Percentiles rank a stretch among this genome's conserved stretches.
Conservation (phyloP, 1,140 invertebrate genomes). For the Drosophila subobscura region DNA sequence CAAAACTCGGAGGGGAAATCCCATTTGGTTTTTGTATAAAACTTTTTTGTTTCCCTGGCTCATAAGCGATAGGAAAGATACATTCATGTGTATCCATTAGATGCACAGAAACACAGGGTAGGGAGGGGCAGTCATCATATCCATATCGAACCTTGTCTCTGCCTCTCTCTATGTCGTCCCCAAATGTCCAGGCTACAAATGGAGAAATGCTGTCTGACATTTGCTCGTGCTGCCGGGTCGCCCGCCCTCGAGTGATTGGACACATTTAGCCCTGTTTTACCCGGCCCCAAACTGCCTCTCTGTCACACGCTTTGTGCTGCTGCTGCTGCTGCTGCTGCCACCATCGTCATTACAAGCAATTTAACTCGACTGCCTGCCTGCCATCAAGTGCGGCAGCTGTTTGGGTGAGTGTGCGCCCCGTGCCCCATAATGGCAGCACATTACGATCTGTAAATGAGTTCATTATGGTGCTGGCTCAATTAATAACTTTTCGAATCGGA, state of each 20-base stretch:
- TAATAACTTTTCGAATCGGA: slow-evolving; percentile 56
- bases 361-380: slow-evolving; percentile 70
- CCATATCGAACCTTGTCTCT: slow-evolving; percentile 50
- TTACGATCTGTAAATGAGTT: slow-evolving; percentile 74
- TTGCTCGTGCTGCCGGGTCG: slow-evolving; percentile 28
- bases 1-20: background rate
- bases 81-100: slow-evolving; percentile 71
- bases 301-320: slow-evolving; percentile 9
- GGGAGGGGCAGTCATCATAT: slow-evolving; percentile 25
- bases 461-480: slow-evolving; percentile 66
- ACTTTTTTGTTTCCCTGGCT: slow-evolving; percentile 23
- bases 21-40: slow-evolving; percentile 20
- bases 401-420: slow-evolving; percentile 16
- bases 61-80: slow-evolving; percentile 46
- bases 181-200: slow-evolving; percentile 69
- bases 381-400: slow-evolving; percentile 48
- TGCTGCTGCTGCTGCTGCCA: slow-evolving; percentile 14
- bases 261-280: slow-evolving; percentile 77
- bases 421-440: slow-evolving; percentile 57
- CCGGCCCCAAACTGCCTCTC: slow-evolving; percentile 14
- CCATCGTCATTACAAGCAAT: slow-evolving; percentile 76
- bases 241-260: slow-evolving; percentile 64
- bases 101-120: slow-evolving; percentile 28
- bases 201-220: slow-evolving; percentile 80
- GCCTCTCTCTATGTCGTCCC: slow-evolving; percentile 3